These are phyloP conservation scores for Zoanthus solanderi DNA, from an alignment of 92 coral and sea anemone species.

Conservation along the genomic window DNA sequence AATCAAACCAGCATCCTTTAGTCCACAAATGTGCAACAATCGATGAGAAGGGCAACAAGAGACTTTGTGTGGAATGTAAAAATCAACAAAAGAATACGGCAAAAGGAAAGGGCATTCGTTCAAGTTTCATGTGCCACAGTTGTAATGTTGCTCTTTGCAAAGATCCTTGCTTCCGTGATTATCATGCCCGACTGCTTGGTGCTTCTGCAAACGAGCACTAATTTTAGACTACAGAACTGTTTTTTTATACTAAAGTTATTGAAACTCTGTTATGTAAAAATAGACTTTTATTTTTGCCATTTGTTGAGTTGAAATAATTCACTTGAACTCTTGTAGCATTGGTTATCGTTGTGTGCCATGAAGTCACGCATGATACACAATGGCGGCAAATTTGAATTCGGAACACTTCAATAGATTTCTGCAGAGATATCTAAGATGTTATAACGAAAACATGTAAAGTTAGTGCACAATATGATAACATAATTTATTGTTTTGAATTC, in stretches of 20 bases:
- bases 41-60: constrained; percentile 37
- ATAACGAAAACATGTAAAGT: constrained; percentile 6
- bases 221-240: not conserved
- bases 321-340: constrained; percentile 1
- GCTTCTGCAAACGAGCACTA: constrained; percentile 4
- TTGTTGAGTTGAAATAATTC: constrained; percentile 2
- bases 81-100: constrained; percentile 49
- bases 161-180: constrained; percentile 59
- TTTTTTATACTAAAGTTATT: not conserved
- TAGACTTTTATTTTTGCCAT: not conserved
- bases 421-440: constrained; percentile 1
- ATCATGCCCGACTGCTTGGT: constrained; percentile 28
- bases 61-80: constrained; percentile 60
- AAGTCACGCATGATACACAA: not conserved
- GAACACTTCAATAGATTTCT: not conserved
- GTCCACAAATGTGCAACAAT: constrained; percentile 22
- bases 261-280: not conserved
- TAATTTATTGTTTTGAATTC: not conserved
- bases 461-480: constrained; percentile 5
- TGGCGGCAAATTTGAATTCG: constrained; percentile 62
- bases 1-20: constrained; percentile 4
- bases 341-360: constrained; percentile 8
- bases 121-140: constrained; percentile 52
- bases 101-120: constrained; percentile 57
- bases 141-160: constrained; percentile 63